phyloP scores from a whole-genome alignment of 1,140 invertebrate species.

The Magallana gigas region DNA sequence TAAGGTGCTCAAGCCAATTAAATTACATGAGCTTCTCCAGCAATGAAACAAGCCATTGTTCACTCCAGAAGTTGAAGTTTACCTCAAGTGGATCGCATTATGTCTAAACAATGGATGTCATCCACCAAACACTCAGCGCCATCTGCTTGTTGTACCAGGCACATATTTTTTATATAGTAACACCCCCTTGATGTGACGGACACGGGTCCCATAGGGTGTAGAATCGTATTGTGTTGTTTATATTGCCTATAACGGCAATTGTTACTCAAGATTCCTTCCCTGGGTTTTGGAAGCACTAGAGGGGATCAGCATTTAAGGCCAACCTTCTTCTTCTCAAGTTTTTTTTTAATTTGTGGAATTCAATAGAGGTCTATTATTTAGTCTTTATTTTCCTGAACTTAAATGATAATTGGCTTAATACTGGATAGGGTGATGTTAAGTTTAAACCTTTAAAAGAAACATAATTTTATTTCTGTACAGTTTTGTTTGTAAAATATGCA shows the following conservation, averaged over 20 bases:
- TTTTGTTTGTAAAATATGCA: too few species aligned
- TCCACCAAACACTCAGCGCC: neutral
- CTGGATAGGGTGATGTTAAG: neutral
- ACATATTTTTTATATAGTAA: neutral
- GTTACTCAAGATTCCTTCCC: conserved; percentile 7
- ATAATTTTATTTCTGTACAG: too few species aligned
- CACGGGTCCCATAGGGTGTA: neutral
- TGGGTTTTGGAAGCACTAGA: neutral
- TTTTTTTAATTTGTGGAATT: neutral
- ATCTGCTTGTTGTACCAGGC: neutral
- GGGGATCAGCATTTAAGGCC: neutral
- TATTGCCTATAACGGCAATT: neutral
- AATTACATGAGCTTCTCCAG: neutral
- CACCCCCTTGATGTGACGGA: neutral
- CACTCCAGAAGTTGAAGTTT: neutral
- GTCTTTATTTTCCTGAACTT: neutral
- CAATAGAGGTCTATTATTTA: neutral
- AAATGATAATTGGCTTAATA: conserved; percentile 5
- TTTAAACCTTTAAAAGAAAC: too few species aligned
- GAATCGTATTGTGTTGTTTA: neutral
- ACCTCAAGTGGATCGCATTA: conserved; percentile 22
- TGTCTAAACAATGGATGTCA: neutral
- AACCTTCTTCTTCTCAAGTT: neutral
- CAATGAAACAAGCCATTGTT: conserved; percentile 4
- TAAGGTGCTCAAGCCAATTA: neutral